phyloP scores from a whole-genome alignment of 1,140 invertebrate genomes.

The Habropoda laboriosa region DNA sequence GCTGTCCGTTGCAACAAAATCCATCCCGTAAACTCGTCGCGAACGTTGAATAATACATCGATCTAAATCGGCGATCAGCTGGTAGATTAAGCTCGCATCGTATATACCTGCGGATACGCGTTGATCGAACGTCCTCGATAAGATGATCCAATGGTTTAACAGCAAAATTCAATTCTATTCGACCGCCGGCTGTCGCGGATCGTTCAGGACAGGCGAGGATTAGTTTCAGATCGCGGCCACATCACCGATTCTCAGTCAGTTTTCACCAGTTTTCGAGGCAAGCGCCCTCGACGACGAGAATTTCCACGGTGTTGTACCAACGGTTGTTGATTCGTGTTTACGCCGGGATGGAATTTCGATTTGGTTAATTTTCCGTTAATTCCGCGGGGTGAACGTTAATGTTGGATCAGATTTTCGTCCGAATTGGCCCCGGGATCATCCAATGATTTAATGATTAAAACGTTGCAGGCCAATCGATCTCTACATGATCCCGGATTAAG shows the following conservation, averaged over 20 bases:
- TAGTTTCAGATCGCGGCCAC: conserved; percentile 30
- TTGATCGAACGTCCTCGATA: conserved; percentile 9
- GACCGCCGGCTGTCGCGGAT: neutral
- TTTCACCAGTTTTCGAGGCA: neutral
- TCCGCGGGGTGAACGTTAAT: conserved; percentile 8
- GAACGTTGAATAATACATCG: neutral
- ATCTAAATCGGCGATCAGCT: neutral
- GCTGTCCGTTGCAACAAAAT: neutral
- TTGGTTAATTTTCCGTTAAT: conserved; percentile 1
- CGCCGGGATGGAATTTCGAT: neutral
- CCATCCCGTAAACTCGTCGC: too few relatives aligned
- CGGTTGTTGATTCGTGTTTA: conserved; percentile 26
- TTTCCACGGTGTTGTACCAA: neutral
- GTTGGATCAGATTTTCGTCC: conserved; percentile 41
- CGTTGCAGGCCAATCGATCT: conserved; percentile 21
- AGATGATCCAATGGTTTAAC: conserved; percentile 29
- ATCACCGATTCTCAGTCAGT: neutral
- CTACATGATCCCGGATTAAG: conserved; percentile 38
- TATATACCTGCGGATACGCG: too few relatives aligned
- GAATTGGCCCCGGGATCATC: conserved; percentile 41
- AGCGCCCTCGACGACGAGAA: neutral
- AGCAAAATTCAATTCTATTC: conserved; percentile 35
- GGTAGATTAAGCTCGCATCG: neutral
- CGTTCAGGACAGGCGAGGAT: conserved; percentile 2
- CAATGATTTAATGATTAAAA: conserved; percentile 51